Base-by-base conservation (phyloP, 2,797 vertebrate genomes). In the Lerista edwardsae region DNA sequence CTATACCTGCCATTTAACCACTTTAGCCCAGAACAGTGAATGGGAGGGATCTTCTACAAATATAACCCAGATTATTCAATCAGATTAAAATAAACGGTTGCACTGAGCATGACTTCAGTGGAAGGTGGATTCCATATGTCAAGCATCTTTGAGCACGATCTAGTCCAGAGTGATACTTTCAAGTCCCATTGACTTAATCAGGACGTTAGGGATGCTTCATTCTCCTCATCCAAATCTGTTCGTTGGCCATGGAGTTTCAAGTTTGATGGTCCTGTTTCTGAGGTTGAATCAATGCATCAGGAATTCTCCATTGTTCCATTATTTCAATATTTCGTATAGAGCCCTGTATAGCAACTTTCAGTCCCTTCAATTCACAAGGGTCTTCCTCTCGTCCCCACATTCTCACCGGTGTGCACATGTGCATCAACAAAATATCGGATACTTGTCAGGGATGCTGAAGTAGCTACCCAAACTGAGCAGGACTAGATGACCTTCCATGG, bases 1-100 rank as follows among this genome's bases (percentile, higher is more conserved):
- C 36, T 76, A 87, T 73, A 82, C 74, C 78, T 81, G 29, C 82
- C 87, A 90, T 75, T 62, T 34, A 91, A 93, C 87, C 23, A 76
- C 57, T n/a, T 72, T 23, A 69, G 41, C 11, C 73, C 72, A 85
- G 79, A 79, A 44, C 4, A 27, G 15, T 39, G 75, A 87, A 79
- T 1, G 15, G 10, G 67, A 1, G 89, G 71, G 7, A 85, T 83
- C 23, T 34, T 89, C 67, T 75, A n/a, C 23, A 68, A 74, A 17
- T 44, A 69, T 31, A 69, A 69, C 31, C 29, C 17, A 82, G 34
- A 5, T 36, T 11, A 25, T 69, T 76, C 39, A 41, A 23, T 68
- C 69, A 51, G 51, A 69, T n/a, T n/a, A 11, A 57, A 41, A 47
- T 62, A 19, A 44, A 27, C 31, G 57, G 27, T 19, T 62, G 39